These are phyloP conservation scores for Lycodopsis pacificus DNA, from an alignment of 2,797 vertebrate genomes.

Conservation along the genomic window DNA sequence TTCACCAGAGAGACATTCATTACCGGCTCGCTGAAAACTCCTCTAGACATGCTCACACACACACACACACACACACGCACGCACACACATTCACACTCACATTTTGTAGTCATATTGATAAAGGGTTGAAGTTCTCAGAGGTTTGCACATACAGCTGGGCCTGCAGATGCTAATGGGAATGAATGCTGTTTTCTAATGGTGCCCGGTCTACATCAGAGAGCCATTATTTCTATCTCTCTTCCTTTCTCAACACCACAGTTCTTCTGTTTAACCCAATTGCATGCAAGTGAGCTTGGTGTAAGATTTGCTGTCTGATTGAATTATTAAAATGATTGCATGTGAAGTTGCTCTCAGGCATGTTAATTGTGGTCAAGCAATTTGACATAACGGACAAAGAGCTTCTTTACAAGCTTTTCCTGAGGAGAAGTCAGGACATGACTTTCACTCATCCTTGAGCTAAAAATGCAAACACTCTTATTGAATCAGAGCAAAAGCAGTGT, in stretches of 20 bases:
- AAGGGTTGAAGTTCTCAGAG: slow-evolving; percentile 67
- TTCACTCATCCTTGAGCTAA: slow-evolving; percentile 19
- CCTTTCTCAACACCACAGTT: slow-evolving; percentile 43
- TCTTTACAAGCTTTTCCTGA: slow-evolving; percentile 34
- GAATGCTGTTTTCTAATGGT: slow-evolving; percentile 68
- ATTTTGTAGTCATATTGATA: slow-evolving; percentile 69
- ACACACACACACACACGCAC: slow-evolving; percentile 26
- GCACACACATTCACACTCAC: slow-evolving; percentile 18
- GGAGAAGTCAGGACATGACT: background rate
- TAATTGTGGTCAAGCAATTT: slow-evolving; percentile 61
- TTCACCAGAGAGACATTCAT: slow-evolving; percentile 80
- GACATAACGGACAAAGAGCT: slow-evolving; percentile 37
- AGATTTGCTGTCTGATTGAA: slow-evolving; percentile 54
- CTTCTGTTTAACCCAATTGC: slow-evolving; percentile 52
- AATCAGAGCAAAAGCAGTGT: slow-evolving; percentile 33
- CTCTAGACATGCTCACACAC: slow-evolving; percentile 54
- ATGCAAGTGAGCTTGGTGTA: slow-evolving; percentile 39
- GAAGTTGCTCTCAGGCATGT: slow-evolving; percentile 47
- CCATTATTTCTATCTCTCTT: slow-evolving; percentile 60
- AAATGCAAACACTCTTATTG: slow-evolving; percentile 26
- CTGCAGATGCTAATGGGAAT: slow-evolving; percentile 76
- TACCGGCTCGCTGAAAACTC: slow-evolving; percentile 75
- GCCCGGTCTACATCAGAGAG: slow-evolving; percentile 63
- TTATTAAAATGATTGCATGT: slow-evolving; percentile 52
- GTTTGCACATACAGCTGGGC: slow-evolving; percentile 64